Evolutionary conservation across 2,113 vertebrate species (phyloP).

Genomic region (Verasper variegatus): DNA sequence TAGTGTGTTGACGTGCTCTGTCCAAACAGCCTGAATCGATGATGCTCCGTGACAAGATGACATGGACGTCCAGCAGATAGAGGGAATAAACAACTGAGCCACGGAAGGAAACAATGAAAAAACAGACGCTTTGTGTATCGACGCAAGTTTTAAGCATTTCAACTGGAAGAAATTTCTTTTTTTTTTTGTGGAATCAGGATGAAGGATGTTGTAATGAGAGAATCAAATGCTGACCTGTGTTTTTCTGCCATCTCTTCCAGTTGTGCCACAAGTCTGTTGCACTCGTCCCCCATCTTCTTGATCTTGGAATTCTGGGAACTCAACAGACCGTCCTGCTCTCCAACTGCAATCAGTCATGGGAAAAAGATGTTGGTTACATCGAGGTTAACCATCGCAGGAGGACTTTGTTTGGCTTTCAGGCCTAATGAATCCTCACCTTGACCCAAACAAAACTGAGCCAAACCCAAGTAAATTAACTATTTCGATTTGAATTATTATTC

Average conservation of each 20-base stretch:
- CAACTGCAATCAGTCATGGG: slow-evolving; percentile 83
- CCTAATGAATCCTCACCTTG: too few relatives aligned
- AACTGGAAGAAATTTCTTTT: background rate
- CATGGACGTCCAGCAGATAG: slow-evolving; percentile 34
- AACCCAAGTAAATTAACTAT: too few relatives aligned
- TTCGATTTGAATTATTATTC: too few relatives aligned
- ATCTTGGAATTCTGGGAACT: slow-evolving; percentile 90
- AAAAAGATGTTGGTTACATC: slow-evolving; percentile 10
- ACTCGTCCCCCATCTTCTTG: slow-evolving; percentile 90
- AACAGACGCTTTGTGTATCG: background rate
- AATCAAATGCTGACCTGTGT: slow-evolving; percentile 79
- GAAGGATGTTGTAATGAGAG: background rate
- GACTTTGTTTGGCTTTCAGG: background rate
- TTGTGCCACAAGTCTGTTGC: slow-evolving; percentile 52
- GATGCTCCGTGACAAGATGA: slow-evolving; percentile 51
- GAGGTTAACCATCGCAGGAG: slow-evolving; percentile 4
- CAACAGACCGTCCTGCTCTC: slow-evolving; percentile 87
- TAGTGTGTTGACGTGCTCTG: slow-evolving; percentile 58
- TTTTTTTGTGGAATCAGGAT: background rate
- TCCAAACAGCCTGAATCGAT: slow-evolving; percentile 61
- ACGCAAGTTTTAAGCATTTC: background rate
- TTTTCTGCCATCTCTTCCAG: too few relatives aligned
- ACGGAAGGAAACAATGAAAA: slow-evolving; percentile 1
- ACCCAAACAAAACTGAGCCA: too few relatives aligned
- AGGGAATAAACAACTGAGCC: slow-evolving; percentile 35